These are phyloP conservation scores for Cantharis rufa DNA, from an alignment of 2,888 invertebrate genomes.

Conservation along the genomic window DNA sequence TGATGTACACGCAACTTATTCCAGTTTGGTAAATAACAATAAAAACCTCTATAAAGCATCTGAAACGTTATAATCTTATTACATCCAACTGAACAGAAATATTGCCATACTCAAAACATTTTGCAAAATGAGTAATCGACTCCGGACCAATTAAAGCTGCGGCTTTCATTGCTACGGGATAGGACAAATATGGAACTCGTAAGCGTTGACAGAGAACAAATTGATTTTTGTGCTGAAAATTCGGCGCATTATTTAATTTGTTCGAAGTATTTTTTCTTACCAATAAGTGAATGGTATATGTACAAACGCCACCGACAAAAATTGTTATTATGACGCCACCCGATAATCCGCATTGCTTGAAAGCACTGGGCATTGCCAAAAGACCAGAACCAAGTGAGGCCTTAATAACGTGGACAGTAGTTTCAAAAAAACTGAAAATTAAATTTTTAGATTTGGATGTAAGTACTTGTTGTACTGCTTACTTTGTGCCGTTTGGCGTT, in stretches of 20 bases:
- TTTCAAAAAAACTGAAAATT: conserved; percentile 73
- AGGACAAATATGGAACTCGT: conserved; percentile 77
- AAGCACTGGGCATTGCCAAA: conserved; percentile 92
- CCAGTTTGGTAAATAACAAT: conserved; percentile 90
- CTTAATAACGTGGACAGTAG: conserved; percentile 84
- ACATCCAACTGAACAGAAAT: background rate
- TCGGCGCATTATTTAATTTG: background rate
- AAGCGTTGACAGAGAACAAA: conserved; percentile 67
- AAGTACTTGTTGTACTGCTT: conserved; percentile 49
- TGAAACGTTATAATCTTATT: conserved; percentile 54
- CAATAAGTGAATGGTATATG: conserved; percentile 87
- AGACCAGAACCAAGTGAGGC: conserved; percentile 93
- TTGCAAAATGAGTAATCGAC: conserved; percentile 64
- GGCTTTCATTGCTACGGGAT: conserved; percentile 71
- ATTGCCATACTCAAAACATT: conserved; percentile 87
- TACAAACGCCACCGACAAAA: conserved; percentile 76
- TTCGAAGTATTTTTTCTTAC: conserved; percentile 55
- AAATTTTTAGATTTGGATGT: background rate
- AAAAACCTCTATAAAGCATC: conserved; percentile 73
- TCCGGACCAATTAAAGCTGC: conserved; percentile 77
- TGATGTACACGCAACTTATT: conserved; percentile 94
- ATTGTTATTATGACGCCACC: conserved; percentile 78
- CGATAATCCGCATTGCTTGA: conserved; percentile 80
- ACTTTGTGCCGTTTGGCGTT: conserved; percentile 73
- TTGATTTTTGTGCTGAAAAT: conserved; percentile 46